phyloP scores from a whole-genome alignment of 2,888 invertebrate genomes.

The Idaea dimidiata region DNA sequence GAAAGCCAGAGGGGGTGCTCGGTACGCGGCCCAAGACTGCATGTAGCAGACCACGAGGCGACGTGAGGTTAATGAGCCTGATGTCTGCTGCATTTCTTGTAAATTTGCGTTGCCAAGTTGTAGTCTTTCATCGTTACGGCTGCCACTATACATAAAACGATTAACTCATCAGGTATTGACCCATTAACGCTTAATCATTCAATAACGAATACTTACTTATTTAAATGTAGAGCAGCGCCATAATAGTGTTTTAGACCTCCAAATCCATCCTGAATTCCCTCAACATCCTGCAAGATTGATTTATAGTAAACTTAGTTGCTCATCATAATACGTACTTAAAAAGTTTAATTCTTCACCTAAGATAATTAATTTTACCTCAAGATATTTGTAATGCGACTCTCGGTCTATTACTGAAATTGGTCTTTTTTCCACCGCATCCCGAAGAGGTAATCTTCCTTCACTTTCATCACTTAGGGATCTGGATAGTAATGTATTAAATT shows the following conservation, averaged over 20 bases:
- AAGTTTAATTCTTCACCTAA: neutral
- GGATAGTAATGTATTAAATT: slow-evolving; percentile 20
- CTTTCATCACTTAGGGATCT: slow-evolving; percentile 65
- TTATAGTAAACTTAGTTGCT: no score
- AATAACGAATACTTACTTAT: slow-evolving; percentile 48
- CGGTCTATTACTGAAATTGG: slow-evolving; percentile 65
- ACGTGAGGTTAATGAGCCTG: slow-evolving; percentile 41
- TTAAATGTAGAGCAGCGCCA: slow-evolving; percentile 68
- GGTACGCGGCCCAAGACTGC: slow-evolving; percentile 84
- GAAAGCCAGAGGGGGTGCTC: slow-evolving; percentile 84
- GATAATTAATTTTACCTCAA: slow-evolving; percentile 41
- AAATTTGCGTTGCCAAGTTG: slow-evolving; percentile 71
- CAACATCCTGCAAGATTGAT: slow-evolving; percentile 45
- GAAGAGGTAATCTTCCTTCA: slow-evolving; percentile 80
- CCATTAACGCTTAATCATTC: slow-evolving; percentile 2
- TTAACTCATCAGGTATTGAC: neutral
- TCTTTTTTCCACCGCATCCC: slow-evolving; percentile 86
- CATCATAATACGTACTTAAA: neutral
- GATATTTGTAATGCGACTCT: slow-evolving; percentile 47
- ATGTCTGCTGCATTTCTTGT: slow-evolving; percentile 71
- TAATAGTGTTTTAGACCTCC: slow-evolving; percentile 57
- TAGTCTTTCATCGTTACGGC: slow-evolving; percentile 60
- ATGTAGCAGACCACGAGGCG: slow-evolving; percentile 85
- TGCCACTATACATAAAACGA: slow-evolving; percentile 39
- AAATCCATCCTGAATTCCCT: slow-evolving; percentile 33